Base-by-base conservation (phyloP, 2,113 vertebrate species). In the Neolamprologus tretocephalus region DNA sequence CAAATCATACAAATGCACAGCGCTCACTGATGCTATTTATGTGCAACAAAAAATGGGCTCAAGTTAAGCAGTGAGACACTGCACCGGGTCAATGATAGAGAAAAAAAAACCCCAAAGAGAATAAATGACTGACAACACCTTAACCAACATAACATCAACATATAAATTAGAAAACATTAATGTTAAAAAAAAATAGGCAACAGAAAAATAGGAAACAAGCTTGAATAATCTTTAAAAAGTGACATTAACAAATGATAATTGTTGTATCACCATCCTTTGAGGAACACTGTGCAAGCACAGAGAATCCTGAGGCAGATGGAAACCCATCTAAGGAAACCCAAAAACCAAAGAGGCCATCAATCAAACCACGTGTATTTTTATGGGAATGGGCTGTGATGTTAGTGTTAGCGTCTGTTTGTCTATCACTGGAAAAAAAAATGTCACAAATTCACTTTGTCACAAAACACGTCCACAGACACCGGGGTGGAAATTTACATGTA, bases 241-340 rank as follows among this genome's bases (percentile, higher is more conserved):
- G 89, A 90, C 89, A 92, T 80, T 90, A 91, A 92, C 86, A 94
- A 95, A 93, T 88, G 84, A 90, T 87, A 82, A 93, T 91, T 75
- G 79, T 83, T 87, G 51, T 93, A 81, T 82, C 78, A 83, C 49
- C 85, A 84, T 86, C 87, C 90, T 84, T 86, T 66, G 75, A 91
- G 94, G 87, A 89, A 85, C 81, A 61, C 21, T 82, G 86, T 88
- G 81, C 75, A 90, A 78, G 80, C 86, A 90, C 83, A 47, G 84
- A 81, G 81, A 81, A 91, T 88, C 47, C 53, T 66, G 85, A 89
- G 86, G 87, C 92, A 95, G 93, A 95, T 91, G 91, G 92, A 94
- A 86, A 85, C 61, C 57, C 86, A 87, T 91, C 84, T 91, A 85
- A 91, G 82, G 87, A 92, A 91, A 87, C 88, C 89, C 82, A 87